Percentiles rank a stretch among this genome's conserved stretches.
Conservation (phyloP, 2,113 vertebrate genomes). For the Carassius carassius region DNA sequence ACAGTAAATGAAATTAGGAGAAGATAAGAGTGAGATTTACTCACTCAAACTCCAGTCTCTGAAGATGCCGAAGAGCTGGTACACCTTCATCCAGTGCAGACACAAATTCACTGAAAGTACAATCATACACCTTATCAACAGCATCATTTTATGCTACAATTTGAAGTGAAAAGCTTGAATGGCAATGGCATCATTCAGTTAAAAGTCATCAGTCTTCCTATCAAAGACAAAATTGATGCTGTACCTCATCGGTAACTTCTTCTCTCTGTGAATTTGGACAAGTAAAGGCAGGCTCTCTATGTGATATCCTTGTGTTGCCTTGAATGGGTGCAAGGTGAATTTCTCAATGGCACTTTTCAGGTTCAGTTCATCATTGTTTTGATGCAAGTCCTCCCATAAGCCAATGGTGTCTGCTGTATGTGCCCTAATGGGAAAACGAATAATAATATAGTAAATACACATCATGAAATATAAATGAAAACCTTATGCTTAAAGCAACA, state of each 20-base stretch:
- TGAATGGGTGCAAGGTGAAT: slow-evolving; percentile 86
- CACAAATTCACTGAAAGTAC: slow-evolving; percentile 60
- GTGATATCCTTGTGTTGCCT: slow-evolving; percentile 81
- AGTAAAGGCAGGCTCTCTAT: slow-evolving; percentile 81
- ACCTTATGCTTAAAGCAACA: neutral
- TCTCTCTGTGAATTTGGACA: slow-evolving; percentile 78
- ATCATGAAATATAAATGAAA: neutral
- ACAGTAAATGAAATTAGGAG: neutral
- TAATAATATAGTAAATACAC: neutral
- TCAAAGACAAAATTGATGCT: neutral
- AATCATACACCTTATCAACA: slow-evolving; percentile 15
- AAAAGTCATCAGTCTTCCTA: neutral
- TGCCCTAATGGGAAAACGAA: slow-evolving; percentile 73
- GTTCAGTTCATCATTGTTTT: slow-evolving; percentile 65
- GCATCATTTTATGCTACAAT: neutral
- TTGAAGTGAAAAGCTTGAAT: neutral
- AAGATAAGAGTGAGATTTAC: slow-evolving; percentile 20
- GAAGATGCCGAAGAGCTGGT: slow-evolving; percentile 82
- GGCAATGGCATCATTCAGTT: no score
- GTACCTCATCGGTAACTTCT: slow-evolving; percentile 75
- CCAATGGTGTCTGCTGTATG: slow-evolving; percentile 81
- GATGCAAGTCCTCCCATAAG: slow-evolving; percentile 84
- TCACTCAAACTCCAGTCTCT: slow-evolving; percentile 83
- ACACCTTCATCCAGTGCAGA: slow-evolving; percentile 70
- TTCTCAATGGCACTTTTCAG: slow-evolving; percentile 77